Evolutionary conservation across 2,797 vertebrate species (phyloP).

Genomic region (Craterocephalus amniculus): DNA sequence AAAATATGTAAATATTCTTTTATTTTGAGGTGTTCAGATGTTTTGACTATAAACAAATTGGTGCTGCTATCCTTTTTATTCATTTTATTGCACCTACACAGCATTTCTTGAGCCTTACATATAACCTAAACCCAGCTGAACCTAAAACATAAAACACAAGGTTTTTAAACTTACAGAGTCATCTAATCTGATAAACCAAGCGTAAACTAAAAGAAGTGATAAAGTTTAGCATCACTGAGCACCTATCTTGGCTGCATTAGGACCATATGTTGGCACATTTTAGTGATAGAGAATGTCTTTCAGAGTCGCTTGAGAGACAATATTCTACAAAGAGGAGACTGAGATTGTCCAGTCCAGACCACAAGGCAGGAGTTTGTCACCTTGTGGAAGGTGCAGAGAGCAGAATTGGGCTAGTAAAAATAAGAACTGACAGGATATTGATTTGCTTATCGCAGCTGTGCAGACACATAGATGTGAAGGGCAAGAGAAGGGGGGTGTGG

Average conservation of each 20-base stretch:
- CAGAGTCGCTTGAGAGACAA: conserved; percentile 68
- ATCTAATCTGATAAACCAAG: conserved; percentile 49
- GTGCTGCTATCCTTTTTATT: conserved; percentile 2
- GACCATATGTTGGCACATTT: conserved; percentile 43
- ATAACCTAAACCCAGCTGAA: conserved; percentile 26
- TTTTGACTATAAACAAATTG: conserved; percentile 26
- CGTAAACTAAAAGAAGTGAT: conserved; percentile 25
- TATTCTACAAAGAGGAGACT: conserved; percentile 69
- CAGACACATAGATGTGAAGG: conserved; percentile 86
- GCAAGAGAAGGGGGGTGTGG: conserved; percentile 72
- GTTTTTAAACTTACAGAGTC: conserved; percentile 22
- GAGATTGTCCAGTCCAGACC: conserved; percentile 77
- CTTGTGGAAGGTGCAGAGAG: conserved; percentile 84
- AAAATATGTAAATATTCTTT: conserved; percentile 27
- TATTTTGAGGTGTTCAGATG: conserved; percentile 18
- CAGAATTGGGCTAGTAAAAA: conserved; percentile 86
- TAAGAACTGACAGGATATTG: conserved; percentile 90
- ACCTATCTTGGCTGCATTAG: conserved; percentile 35
- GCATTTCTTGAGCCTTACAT: conserved; percentile 11
- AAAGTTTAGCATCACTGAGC: conserved; percentile 29
- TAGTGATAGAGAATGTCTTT: conserved; percentile 58
- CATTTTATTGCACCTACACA: conserved; percentile 9
- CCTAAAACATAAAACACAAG: conserved; percentile 35
- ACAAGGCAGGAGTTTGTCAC: conserved; percentile 81
- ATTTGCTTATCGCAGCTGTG: conserved; percentile 87